Conservation (phyloP, 2,113 vertebrate species). For the Eulacestoma nigropectus region DNA sequence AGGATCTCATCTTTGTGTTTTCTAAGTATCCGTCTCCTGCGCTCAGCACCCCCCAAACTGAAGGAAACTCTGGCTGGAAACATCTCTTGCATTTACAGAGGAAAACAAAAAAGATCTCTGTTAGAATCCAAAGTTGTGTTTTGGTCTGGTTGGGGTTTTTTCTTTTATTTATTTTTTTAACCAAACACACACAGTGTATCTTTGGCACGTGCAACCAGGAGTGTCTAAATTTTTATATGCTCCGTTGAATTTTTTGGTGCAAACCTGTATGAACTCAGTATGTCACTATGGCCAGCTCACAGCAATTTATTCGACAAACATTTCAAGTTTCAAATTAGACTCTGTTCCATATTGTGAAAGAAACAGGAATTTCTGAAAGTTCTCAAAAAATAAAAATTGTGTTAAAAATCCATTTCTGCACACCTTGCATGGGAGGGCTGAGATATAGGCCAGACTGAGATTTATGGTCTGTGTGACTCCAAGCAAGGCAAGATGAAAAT, state of each 20-base stretch:
- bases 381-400: not conserved
- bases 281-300: not conserved
- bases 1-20: not conserved
- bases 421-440: not conserved
- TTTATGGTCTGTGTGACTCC: not conserved
- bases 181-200: not conserved
- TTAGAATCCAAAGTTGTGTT: not conserved
- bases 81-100: not conserved
- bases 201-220: accelerated
- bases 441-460: not conserved
- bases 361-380: not conserved
- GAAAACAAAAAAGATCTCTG: accelerated
- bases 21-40: not conserved
- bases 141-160: not conserved
- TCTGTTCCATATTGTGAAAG: not conserved
- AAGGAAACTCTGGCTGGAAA: not conserved
- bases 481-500: not conserved
- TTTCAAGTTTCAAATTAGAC: not conserved
- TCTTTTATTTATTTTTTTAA: not conserved
- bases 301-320: not conserved
- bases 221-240: not conserved
- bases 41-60: not conserved
- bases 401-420: not conserved
- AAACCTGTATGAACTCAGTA: not conserved
- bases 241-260: not conserved